A percentile compares a stretch with the other conserved stretches of the same genome.
Evolutionary conservation across 2,113 vertebrate species (phyloP).

Genomic region (Lophura nycthemera): DNA sequence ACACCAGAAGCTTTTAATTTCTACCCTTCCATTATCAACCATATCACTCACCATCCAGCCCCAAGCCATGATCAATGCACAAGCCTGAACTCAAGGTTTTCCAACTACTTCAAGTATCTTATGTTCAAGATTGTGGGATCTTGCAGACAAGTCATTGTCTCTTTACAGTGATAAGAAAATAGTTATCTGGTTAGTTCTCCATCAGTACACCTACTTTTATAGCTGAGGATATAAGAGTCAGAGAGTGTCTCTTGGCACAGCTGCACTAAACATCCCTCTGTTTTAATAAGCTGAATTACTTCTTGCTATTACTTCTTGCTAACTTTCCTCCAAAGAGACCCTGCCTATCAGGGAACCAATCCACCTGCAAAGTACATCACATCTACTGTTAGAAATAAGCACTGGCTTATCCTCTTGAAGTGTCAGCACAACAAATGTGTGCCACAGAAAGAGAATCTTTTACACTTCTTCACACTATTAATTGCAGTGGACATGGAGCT

Average conservation of each 20-base stretch:
- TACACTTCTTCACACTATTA: not conserved
- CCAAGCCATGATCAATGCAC: not conserved
- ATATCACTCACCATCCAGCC: not conserved
- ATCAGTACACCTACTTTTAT: not conserved
- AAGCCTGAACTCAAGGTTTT: not conserved
- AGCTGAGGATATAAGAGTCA: not conserved
- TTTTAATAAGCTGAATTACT: not conserved
- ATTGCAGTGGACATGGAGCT: not conserved
- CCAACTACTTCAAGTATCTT: not conserved
- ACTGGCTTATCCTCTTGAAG: not conserved
- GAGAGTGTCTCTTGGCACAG: accelerated
- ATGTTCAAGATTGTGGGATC: not conserved
- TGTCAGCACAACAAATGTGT: not conserved
- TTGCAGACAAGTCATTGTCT: not conserved
- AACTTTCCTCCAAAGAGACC: not conserved
- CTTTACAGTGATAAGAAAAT: not conserved
- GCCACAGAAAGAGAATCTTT: not conserved
- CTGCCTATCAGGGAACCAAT: not conserved
- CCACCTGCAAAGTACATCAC: not conserved
- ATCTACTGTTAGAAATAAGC: not conserved
- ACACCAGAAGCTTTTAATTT: not conserved
- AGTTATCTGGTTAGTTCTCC: not conserved
- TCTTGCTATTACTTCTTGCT: not conserved
- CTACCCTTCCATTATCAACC: not conserved
- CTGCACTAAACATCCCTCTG: not conserved